Evolutionary conservation across 2,797 vertebrate genomes (phyloP).

Genomic region (Cynodonichthys magdalenae): DNA sequence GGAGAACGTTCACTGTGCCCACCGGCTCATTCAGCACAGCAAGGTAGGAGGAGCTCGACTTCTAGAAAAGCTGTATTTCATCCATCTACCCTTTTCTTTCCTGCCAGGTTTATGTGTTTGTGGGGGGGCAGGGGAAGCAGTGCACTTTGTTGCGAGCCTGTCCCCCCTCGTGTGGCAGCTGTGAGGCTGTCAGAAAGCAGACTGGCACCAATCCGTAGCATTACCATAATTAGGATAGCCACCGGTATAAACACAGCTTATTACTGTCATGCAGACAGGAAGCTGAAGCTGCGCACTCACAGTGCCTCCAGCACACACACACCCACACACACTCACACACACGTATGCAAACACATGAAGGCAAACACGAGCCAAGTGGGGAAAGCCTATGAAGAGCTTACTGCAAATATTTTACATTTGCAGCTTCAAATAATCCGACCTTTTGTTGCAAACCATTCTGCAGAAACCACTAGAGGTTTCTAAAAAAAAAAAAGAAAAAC

Average conservation of each 20-base stretch:
- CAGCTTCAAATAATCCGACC: constrained; percentile 1
- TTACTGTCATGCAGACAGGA: constrained; percentile 66
- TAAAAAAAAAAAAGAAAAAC: neutral
- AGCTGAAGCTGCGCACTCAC: constrained; percentile 30
- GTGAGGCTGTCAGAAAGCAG: constrained; percentile 56
- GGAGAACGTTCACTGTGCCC: constrained; percentile 79
- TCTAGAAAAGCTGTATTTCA: constrained; percentile 9
- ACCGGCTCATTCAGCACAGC: constrained; percentile 85
- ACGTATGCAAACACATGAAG: constrained; percentile 11
- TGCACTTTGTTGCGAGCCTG: neutral
- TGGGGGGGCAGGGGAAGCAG: neutral
- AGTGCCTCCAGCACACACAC: constrained; percentile 19
- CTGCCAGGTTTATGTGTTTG: constrained; percentile 16
- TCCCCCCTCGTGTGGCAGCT: constrained; percentile 49
- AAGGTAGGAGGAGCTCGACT: constrained; percentile 81
- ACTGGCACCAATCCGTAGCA: constrained; percentile 65
- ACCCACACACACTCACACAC: constrained; percentile 8
- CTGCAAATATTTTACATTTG: neutral
- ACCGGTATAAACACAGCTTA: constrained; percentile 74
- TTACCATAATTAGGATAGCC: constrained; percentile 76
- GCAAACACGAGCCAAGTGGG: neutral
- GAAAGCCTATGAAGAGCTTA: neutral
- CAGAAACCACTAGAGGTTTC: neutral
- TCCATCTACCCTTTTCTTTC: neutral
- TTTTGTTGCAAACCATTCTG: constrained; percentile 21